Evolutionary conservation across 2,888 invertebrate genomes (phyloP).

Genomic region (Torymus aiolomorphi): DNA sequence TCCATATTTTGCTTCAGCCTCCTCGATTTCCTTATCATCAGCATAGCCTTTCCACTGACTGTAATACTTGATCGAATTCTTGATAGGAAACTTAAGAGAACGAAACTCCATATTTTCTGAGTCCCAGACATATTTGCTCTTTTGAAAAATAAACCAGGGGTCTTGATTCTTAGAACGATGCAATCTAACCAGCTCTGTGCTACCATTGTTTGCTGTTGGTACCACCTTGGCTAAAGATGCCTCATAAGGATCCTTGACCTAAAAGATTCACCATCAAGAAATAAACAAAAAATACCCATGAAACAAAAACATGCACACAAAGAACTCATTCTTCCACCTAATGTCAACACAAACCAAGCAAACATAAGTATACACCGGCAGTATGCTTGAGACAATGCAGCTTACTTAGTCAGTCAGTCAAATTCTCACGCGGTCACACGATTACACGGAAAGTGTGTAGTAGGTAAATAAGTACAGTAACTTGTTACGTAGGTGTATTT

Average conservation of each 20-base stretch:
- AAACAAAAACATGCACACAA: too few relatives aligned
- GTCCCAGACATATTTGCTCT: constrained; percentile 96
- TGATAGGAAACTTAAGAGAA: constrained; percentile 90
- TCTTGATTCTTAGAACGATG: constrained; percentile 80
- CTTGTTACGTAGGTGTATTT: too few relatives aligned
- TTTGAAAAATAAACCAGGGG: constrained; percentile 97
- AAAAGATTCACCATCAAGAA: constrained; percentile 64
- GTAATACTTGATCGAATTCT: constrained; percentile 84
- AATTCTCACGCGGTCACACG: too few relatives aligned
- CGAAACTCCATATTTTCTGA: constrained; percentile 87
- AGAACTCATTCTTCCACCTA: too few relatives aligned
- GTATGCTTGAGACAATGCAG: too few relatives aligned
- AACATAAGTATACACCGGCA: too few relatives aligned
- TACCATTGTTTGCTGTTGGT: constrained; percentile 98
- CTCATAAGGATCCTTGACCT: constrained; percentile 85
- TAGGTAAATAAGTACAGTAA: too few relatives aligned
- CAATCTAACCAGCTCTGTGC: constrained; percentile 92
- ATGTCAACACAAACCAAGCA: background rate
- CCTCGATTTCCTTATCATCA: constrained; percentile 86
- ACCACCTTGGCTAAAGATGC: constrained; percentile 94
- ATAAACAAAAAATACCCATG: constrained; percentile 9
- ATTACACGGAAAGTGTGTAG: too few relatives aligned
- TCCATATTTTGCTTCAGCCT: constrained; percentile 89
- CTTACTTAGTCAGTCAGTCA: too few relatives aligned
- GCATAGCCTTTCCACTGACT: constrained; percentile 90